Conservation (phyloP, 2,888 invertebrate species). For the Eupithecia inturbata region DNA sequence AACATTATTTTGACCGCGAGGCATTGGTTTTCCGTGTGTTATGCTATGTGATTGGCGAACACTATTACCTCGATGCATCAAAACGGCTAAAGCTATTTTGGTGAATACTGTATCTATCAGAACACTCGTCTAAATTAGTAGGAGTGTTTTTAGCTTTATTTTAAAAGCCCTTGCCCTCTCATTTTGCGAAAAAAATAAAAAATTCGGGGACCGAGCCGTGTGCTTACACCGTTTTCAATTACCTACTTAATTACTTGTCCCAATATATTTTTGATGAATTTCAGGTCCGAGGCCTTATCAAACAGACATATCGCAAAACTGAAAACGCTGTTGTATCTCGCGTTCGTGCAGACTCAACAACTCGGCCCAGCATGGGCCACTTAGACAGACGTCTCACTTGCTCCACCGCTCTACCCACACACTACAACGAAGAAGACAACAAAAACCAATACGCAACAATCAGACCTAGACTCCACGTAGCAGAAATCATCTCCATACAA, state of each 20-base stretch:
- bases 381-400: slow-evolving; percentile 69
- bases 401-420: slow-evolving; percentile 65
- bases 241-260: background rate
- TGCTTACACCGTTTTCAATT: background rate
- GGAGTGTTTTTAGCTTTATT: too few species aligned
- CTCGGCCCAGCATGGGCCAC: slow-evolving; percentile 60
- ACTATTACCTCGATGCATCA: background rate
- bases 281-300: slow-evolving; percentile 74
- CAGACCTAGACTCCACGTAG: slow-evolving; percentile 70
- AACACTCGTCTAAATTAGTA: background rate
- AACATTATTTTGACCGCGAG: too few species aligned
- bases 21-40: too few species aligned
- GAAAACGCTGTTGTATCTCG: slow-evolving; percentile 71
- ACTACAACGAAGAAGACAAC: slow-evolving; percentile 43
- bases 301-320: slow-evolving; percentile 75
- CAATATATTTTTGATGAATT: slow-evolving; percentile 32
- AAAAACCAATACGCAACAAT: slow-evolving; percentile 61
- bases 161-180: too few species aligned
- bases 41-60: background rate
- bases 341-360: slow-evolving; percentile 62
- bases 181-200: too few species aligned
- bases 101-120: background rate
- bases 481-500: slow-evolving; percentile 78
- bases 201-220: background rate
- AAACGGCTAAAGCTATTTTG: background rate